Evolutionary conservation across 2,797 vertebrate genomes (phyloP), one percentile per base, ranked within the genome.

Genomic region (Sebastes glaucus): DNA sequence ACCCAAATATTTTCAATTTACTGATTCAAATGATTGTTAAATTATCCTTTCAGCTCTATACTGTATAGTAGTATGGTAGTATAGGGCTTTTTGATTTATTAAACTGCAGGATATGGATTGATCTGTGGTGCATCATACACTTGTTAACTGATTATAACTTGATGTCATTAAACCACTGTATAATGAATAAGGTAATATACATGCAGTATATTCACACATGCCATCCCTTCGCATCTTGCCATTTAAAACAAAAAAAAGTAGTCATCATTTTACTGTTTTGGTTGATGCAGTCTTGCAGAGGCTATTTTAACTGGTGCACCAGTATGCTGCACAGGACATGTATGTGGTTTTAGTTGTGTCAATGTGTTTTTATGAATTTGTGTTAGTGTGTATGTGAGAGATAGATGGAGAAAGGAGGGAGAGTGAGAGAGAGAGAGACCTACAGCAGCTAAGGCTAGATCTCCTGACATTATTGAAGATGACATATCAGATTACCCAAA

Each of bases 401-500:
- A 49, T 46, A 1, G 61, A 55, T 28, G 3, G 56, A 53, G 62
- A 52, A 22, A 66, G 28, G 22, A 64, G 9, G 66, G 23, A 38
- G 62, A 28, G 67, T 23, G 66, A 28, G 59, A 57, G 35, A 42
- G 35, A 38, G 89, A 82, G 77, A 86, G 87, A 91, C 72, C 68
- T 68, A 85, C 79, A 92, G 80, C 89, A 88, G 91, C 90, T 85
- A 88, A 89, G 87, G 89, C 91, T 82, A 79, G 90, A 91, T 93
- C 90, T 92, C 89, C 92, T 96, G 95, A 95, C 94, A 94, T 95
- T 94, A 95, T 93, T 94, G 94, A 95, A 93, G 94, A 95, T 94
- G 92, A 91, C 84, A 89, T 96, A 97, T 98, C 95, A 83, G 92
- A 95, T 99, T 97, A 97, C 97, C 90, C 88, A 93, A 93, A 96